A percentile compares a stretch with the other conserved stretches of the same genome.
These are phyloP conservation scores for Platorchestia sp. DNA, from an alignment of 1,140 invertebrate genomes.

Conservation along the genomic window DNA sequence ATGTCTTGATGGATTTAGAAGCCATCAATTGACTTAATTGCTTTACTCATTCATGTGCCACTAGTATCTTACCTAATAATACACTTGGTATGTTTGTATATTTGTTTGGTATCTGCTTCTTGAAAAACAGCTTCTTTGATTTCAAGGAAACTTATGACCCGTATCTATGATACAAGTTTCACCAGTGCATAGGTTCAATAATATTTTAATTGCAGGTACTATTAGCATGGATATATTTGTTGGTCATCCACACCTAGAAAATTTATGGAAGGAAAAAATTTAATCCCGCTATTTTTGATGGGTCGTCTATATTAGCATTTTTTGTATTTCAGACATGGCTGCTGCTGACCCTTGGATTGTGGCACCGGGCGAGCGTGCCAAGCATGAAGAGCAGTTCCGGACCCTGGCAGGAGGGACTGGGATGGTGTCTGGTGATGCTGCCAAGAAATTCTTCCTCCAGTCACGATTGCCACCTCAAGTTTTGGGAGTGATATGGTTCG, in stretches of 20 bases:
- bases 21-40: too few relatives aligned
- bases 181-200: too few relatives aligned
- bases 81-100: too few relatives aligned
- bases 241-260: neutral
- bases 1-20: too few relatives aligned
- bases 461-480: constrained; percentile 89
- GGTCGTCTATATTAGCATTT: neutral
- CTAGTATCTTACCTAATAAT: too few relatives aligned
- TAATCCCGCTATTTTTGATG: neutral
- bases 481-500: constrained; percentile 94
- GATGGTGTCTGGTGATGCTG: constrained; percentile 91
- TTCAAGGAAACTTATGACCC: too few relatives aligned
- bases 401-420: constrained; percentile 89
- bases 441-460: constrained; percentile 93
- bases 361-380: constrained; percentile 85
- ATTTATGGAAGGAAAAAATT: neutral
- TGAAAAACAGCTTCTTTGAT: too few relatives aligned
- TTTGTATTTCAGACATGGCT: constrained; percentile 5
- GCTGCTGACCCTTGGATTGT: constrained; percentile 87
- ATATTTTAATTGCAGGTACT: too few relatives aligned
- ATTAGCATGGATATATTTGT: neutral
- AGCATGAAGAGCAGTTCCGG: constrained; percentile 94
- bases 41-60: too few relatives aligned
- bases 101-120: too few relatives aligned
- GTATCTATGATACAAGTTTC: too few relatives aligned